Conservation (phyloP, 2,797 vertebrate genomes). For the Pempheris klunzingeri region DNA sequence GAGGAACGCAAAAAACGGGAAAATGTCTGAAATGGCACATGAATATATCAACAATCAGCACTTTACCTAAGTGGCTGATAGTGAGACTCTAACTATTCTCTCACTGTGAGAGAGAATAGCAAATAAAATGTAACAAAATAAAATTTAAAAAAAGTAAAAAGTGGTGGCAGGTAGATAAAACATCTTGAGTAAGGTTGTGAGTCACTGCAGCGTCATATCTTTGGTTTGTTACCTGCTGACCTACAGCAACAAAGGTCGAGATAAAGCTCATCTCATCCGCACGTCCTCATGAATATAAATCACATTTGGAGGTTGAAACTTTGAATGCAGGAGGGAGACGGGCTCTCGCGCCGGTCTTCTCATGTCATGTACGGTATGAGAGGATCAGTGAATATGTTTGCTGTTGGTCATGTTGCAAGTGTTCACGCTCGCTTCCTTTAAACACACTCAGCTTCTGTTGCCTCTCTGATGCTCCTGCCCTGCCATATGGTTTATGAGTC, state of each 20-base stretch:
- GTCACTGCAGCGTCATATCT: background rate
- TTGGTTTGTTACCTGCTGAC: slow-evolving; percentile 20
- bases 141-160: background rate
- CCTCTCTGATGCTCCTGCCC: background rate
- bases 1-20: background rate
- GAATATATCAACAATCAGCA: background rate
- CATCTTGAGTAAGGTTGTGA: background rate
- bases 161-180: background rate
- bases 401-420: background rate
- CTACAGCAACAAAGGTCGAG: slow-evolving; percentile 44
- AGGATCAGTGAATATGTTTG: background rate
- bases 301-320: slow-evolving; percentile 41
- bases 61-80: background rate
- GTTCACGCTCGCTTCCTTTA: background rate
- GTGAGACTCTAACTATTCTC: too few species aligned
- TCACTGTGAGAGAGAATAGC: background rate
- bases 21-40: background rate
- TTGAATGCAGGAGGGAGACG: slow-evolving; percentile 29
- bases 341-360: slow-evolving; percentile 7
- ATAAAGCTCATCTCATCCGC: slow-evolving; percentile 45
- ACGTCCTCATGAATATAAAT: slow-evolving; percentile 67
- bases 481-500: background rate
- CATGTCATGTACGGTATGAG: background rate
- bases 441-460: slow-evolving; percentile 12
- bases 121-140: background rate